phyloP scores from a whole-genome alignment of 2,888 invertebrate genomes.

The Drosophila histrio region DNA sequence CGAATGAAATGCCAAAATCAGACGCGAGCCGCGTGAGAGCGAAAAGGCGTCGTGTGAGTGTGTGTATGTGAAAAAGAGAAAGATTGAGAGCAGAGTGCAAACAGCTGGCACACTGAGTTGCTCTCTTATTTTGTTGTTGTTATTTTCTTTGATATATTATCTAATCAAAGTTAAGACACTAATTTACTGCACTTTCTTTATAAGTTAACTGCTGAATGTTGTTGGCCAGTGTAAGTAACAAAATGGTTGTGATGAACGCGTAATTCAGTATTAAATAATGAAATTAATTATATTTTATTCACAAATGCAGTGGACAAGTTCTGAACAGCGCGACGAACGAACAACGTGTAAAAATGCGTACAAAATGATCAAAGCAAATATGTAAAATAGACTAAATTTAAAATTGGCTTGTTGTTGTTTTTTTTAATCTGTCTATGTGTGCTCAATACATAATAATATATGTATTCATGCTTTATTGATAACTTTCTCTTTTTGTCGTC shows the following conservation, averaged over 20 bases:
- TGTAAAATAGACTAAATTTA: slow-evolving; percentile 47
- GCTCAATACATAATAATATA: slow-evolving; percentile 14
- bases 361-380: slow-evolving; percentile 13
- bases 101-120: slow-evolving; percentile 63
- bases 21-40: slow-evolving; percentile 17
- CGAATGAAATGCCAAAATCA: slow-evolving; percentile 22
- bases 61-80: slow-evolving; percentile 6
- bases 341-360: slow-evolving; percentile 8
- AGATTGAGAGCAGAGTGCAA: slow-evolving; percentile 30
- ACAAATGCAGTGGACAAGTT: background rate
- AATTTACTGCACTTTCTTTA: slow-evolving; percentile 10
- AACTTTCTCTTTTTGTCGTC: slow-evolving; percentile 5
- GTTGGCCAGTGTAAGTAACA: background rate
- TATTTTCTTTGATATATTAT: slow-evolving; percentile 43
- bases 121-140: slow-evolving; percentile 17
- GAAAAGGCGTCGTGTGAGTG: slow-evolving; percentile 5
- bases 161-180: slow-evolving; percentile 41
- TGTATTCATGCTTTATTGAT: slow-evolving; percentile 3
- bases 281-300: background rate
- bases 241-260: background rate
- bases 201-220: background rate
- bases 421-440: slow-evolving; percentile 3
- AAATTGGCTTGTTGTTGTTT: slow-evolving; percentile 39
- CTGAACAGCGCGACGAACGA: slow-evolving; percentile 12
- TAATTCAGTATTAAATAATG: background rate